Conservation (phyloP, 2,797 vertebrate genomes). For the Tinamus major region DNA sequence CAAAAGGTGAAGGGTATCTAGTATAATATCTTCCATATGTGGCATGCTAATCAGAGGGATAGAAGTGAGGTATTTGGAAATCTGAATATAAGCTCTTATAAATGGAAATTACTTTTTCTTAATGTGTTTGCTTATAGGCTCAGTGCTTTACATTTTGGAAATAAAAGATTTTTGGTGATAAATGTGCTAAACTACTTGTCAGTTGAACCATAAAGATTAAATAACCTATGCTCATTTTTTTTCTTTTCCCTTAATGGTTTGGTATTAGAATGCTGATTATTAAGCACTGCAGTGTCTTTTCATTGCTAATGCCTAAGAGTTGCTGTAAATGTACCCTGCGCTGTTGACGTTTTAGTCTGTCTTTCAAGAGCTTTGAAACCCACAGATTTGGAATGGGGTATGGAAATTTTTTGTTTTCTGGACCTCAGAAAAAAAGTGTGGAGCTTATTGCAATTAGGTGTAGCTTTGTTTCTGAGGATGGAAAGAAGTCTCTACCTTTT, state of each 20-base stretch:
- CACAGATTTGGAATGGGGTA: background rate
- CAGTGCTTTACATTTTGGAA: background rate
- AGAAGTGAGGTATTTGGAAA: conserved; percentile 52
- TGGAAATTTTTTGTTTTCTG: background rate
- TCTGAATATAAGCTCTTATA: conserved; percentile 35
- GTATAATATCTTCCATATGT: conserved; percentile 71
- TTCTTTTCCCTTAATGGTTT: background rate
- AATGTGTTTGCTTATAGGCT: conserved; percentile 33
- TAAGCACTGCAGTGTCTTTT: background rate
- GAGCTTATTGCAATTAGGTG: background rate
- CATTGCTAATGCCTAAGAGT: background rate
- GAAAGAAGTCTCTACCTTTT: background rate
- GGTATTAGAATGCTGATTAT: background rate
- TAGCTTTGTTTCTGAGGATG: background rate
- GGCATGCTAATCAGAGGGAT: conserved; percentile 45
- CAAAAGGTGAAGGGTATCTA: conserved; percentile 67
- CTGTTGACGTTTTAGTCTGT: background rate
- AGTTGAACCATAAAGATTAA: background rate
- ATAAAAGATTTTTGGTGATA: conserved; percentile 9
- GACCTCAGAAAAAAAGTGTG: background rate
- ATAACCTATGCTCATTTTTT: background rate
- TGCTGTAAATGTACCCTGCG: background rate
- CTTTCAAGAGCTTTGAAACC: background rate
- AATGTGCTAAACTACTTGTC: background rate
- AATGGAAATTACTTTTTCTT: conserved; percentile 50